Conservation (phyloP, 1,140 invertebrate genomes). For the Lordiphosa stackelbergi region DNA sequence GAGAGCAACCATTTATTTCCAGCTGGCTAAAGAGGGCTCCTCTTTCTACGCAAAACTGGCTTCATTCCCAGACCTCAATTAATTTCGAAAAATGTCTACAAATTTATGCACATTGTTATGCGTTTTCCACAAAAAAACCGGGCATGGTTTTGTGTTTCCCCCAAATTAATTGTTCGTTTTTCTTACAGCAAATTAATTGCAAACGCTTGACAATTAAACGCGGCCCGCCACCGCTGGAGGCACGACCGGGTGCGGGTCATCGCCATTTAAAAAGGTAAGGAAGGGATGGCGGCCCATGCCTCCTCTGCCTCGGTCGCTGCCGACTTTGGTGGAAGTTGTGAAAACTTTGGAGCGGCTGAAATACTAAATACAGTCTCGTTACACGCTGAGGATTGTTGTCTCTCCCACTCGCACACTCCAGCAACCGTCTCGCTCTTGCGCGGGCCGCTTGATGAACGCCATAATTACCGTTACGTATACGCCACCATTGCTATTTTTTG, state of each 20-base stretch:
- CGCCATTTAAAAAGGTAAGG: conserved; percentile 39
- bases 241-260: conserved; percentile 28
- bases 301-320: conserved; percentile 27
- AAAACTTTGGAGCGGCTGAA: conserved; percentile 70
- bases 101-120: conserved; percentile 43
- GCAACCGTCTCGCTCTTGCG: conserved; percentile 38
- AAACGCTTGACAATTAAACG: conserved; percentile 70
- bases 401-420: conserved; percentile 18
- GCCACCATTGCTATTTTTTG: conserved; percentile 76
- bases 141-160: conserved; percentile 2
- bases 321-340: conserved; percentile 48
- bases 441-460: conserved; percentile 69
- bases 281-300: conserved; percentile 5
- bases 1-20: conserved; percentile 4
- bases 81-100: conserved; percentile 45
- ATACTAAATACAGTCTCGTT: conserved; percentile 77
- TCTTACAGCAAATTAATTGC: conserved; percentile 73
- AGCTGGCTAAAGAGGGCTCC: conserved; percentile 5
- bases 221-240: conserved; percentile 34
- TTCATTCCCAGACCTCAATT: conserved; percentile 28
- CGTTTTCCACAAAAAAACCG: conserved; percentile 7
- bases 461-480: conserved; percentile 77
- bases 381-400: conserved; percentile 56
- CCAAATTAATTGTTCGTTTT: conserved; percentile 71
- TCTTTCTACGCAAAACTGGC: conserved; percentile 13